Evolutionary conservation across 1,140 invertebrate genomes (phyloP).

Genomic region (Diorhabda elongata): DNA sequence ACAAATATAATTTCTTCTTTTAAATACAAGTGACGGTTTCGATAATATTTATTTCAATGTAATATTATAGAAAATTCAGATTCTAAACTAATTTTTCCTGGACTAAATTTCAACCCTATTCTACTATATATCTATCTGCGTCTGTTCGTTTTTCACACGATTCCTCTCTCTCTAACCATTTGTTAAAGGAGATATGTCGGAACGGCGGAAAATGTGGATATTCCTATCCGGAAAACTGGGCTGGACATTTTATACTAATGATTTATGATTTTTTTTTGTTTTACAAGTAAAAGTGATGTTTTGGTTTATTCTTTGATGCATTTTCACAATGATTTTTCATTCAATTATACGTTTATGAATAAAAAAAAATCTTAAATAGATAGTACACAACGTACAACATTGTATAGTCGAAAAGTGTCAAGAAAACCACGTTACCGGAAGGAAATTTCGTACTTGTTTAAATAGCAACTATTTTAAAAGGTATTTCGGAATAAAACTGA

Average conservation of each 20-base stretch:
- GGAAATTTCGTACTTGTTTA: too few relatives aligned
- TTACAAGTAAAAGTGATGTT: conserved; percentile 36
- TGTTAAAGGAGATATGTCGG: conserved; percentile 32
- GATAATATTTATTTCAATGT: too few relatives aligned
- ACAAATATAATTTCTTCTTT: too few relatives aligned
- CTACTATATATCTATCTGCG: conserved; percentile 6
- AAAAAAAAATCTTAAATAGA: too few relatives aligned
- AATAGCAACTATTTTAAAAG: too few relatives aligned
- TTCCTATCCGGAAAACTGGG: conserved; percentile 17
- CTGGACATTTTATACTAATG: conserved; percentile 27
- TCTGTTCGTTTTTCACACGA: conserved; percentile 11
- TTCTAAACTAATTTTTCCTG: background rate
- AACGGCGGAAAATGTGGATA: conserved; percentile 11
- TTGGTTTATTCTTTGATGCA: conserved; percentile 36
- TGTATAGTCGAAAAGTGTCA: too few relatives aligned
- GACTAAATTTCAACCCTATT: conserved; percentile 9
- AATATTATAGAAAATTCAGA: background rate
- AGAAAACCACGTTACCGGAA: too few relatives aligned
- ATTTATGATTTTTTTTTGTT: conserved; percentile 28
- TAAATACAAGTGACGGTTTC: too few relatives aligned
- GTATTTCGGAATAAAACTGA: too few relatives aligned
- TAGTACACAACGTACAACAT: too few relatives aligned
- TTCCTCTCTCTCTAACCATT: conserved; percentile 20
- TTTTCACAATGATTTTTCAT: conserved; percentile 28
- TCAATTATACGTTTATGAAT: conserved; percentile 3